Percentiles rank a stretch among this genome's conserved stretches.
phyloP scores from a whole-genome alignment of 1,140 invertebrate genomes.

The Penaeus indicus region DNA sequence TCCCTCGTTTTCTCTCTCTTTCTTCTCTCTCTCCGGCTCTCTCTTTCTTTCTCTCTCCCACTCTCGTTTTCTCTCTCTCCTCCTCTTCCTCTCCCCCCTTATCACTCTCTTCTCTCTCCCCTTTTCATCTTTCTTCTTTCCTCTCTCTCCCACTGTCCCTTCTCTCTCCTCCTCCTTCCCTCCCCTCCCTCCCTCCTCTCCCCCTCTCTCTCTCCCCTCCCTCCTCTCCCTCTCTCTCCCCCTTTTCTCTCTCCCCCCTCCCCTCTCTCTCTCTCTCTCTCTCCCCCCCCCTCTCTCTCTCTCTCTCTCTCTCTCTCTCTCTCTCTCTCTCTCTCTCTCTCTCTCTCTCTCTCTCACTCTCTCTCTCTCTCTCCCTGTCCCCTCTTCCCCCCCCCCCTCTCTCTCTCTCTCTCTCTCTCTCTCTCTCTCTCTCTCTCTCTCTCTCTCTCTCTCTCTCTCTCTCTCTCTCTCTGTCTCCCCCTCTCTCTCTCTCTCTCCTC shows the following conservation, averaged over 20 bases:
- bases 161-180: too few relatives aligned
- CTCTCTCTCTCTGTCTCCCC: too few relatives aligned
- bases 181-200: not conserved
- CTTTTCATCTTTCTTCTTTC: not conserved
- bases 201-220: not conserved
- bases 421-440: not conserved
- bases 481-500: too few relatives aligned
- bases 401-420: not conserved
- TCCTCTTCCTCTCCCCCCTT: not conserved
- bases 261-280: too few relatives aligned
- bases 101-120: not conserved
- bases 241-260: too few relatives aligned
- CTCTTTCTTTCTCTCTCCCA: not conserved
- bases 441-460: not conserved
- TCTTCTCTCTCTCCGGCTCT: not conserved
- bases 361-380: not conserved
- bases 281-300: too few relatives aligned
- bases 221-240: not conserved
- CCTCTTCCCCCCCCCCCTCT: not conserved
- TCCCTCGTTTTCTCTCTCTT: too few relatives aligned
- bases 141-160: not conserved
- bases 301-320: not conserved
- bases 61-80: not conserved
- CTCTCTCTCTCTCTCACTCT: not conserved
- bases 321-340: not conserved